A percentile compares a stretch with the other conserved stretches of the same genome.
phyloP scores from a whole-genome alignment of 2,797 vertebrate genomes.

The Epinephelus malabaricus region DNA sequence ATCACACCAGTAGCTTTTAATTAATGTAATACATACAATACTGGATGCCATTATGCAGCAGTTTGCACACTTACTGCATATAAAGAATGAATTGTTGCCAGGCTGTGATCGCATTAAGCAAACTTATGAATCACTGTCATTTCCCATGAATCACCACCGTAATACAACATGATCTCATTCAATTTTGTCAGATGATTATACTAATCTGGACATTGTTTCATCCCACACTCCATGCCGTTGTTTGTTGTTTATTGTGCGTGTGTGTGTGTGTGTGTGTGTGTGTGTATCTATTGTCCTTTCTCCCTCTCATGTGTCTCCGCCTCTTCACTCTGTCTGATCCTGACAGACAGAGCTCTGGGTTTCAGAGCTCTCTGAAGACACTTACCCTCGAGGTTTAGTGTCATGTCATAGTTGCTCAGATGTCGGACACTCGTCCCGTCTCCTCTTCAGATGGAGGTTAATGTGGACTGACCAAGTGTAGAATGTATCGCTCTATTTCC shows the following conservation, averaged over 20 bases:
- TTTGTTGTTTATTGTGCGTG: constrained; percentile 34
- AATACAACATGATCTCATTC: constrained; percentile 21
- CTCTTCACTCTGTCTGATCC: constrained; percentile 31
- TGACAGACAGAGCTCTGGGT: constrained; percentile 58
- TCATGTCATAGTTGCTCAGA: constrained; percentile 62
- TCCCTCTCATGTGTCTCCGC: constrained; percentile 2
- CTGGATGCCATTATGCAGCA: not conserved
- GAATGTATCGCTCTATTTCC: constrained; percentile 12
- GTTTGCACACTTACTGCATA: not conserved
- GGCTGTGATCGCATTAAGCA: constrained; percentile 16
- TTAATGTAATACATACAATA: not conserved
- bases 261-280: not conserved
- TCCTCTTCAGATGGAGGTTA: constrained; percentile 39
- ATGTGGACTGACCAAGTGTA: constrained; percentile 47
- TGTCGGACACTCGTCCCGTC: constrained; percentile 7
- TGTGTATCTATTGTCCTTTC: constrained; percentile 21
- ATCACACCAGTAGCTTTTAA: constrained; percentile 24
- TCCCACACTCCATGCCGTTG: constrained; percentile 15
- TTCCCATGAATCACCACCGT: constrained; percentile 17
- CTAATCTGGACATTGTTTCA: constrained; percentile 40
- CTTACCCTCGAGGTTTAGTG: constrained; percentile 47
- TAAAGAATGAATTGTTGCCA: constrained; percentile 21
- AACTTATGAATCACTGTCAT: constrained; percentile 23
- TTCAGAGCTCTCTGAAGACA: constrained; percentile 39
- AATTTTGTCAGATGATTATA: constrained; percentile 42